A percentile compares a stretch with the other conserved stretches of the same genome.
Evolutionary conservation across 2,797 vertebrate species (phyloP).

Genomic region (Enteromius thamalakanensis): DNA sequence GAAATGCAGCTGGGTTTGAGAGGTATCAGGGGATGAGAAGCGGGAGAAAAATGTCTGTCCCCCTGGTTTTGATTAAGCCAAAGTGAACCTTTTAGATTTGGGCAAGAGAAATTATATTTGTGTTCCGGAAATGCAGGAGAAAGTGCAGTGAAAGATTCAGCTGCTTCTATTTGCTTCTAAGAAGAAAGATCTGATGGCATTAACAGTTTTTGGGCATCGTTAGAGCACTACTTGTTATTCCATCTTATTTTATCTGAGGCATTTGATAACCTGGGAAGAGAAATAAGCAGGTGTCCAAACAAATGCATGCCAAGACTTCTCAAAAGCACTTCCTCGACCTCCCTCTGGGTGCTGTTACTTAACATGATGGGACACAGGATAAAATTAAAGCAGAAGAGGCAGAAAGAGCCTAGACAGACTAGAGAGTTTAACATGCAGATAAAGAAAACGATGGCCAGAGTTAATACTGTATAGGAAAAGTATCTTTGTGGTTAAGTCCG

Average conservation of each 20-base stretch:
- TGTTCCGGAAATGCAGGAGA: background rate
- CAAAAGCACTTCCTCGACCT: conserved; percentile 27
- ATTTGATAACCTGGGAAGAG: conserved; percentile 1
- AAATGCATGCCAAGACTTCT: conserved; percentile 23
- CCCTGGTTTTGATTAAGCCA: conserved; percentile 25
- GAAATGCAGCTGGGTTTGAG: conserved; percentile 8
- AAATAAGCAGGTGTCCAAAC: conserved; percentile 25
- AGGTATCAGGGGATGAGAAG: conserved; percentile 12
- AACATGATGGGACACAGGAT: conserved; percentile 1
- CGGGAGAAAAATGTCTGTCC: background rate
- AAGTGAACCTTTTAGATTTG: background rate
- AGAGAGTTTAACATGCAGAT: conserved; percentile 22
- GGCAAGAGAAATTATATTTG: background rate
- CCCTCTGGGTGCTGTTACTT: conserved; percentile 28
- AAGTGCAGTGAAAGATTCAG: conserved; percentile 3
- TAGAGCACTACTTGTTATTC: conserved; percentile 30
- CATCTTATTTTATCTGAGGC: conserved; percentile 14
- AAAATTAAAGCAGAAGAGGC: background rate
- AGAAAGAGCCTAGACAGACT: background rate
- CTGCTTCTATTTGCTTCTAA: background rate
- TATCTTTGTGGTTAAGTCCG: background rate
- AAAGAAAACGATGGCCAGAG: background rate
- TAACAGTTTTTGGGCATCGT: conserved; percentile 37
- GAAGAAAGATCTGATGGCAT: conserved; percentile 44
- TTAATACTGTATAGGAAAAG: conserved; percentile 36